Evolutionary conservation across 2,797 vertebrate genomes (phyloP), one percentile per base, ranked within the genome.

Genomic region (Rostrhamus sociabilis): DNA sequence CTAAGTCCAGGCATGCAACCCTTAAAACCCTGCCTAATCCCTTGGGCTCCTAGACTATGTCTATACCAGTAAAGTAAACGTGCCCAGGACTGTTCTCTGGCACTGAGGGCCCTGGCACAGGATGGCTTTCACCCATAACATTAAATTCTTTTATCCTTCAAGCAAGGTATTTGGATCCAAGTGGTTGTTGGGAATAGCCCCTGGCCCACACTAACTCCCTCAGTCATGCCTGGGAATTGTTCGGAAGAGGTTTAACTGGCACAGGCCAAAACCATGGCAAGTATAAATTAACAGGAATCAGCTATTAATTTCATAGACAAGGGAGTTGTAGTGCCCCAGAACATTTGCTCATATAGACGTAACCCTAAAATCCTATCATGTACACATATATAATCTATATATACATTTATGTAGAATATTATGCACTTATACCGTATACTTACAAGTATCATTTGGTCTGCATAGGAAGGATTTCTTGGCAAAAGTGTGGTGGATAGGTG

Each of bases 1-100:
- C 80, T 95, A 94, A 94, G 95, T 87, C 92, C 92, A 97, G 95
- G 89, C 95, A 96, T 73, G 96, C 89, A 96, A 63, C 56, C 63
- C 71, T 96, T 82, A 93, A 94, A 96, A 84, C 45, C 20, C 76
- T 93, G 88, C 74, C 89, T 97, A 95, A 96, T 96, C 95, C 95
- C 93, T 48, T 96, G 90, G 96, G 96, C 95, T 97, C 86, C 86
- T 4, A 96, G 86, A 89, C 92, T 92, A 16, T 68, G 84, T 82
- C 94, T 97, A 87, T 90, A 93, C 89, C 91, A 89, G 89, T 89
- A 93, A 96, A 94, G 92, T 95, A 93, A 92, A 96, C 86, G 2
- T 96, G 96, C 71, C 96, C 84, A 80, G 96, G 94, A 92, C 95
- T 96, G 96, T 96, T 96, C 84, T 91, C 94, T 97, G 96, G 96